Conservation (phyloP, 2,888 invertebrate species). For the Callyntrura sp. region DNA sequence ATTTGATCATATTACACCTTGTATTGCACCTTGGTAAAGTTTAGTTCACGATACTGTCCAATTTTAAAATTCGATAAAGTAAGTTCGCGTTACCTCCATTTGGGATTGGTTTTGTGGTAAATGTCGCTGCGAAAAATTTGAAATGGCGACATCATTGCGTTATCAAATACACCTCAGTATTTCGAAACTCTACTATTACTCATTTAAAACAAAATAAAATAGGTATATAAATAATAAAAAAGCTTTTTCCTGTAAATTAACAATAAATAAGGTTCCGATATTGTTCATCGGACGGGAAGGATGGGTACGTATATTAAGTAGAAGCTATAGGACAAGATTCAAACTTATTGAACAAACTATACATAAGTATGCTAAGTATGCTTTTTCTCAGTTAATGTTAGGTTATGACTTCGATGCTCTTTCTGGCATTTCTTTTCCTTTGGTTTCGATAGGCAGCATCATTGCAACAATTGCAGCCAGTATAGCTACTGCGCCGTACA, state of each 20-base stretch:
- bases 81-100: too few relatives aligned
- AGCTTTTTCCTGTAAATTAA: not conserved
- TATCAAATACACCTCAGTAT: too few relatives aligned
- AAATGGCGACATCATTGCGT: too few relatives aligned
- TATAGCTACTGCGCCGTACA: conserved; percentile 92
- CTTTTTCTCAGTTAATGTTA: conserved; percentile 13
- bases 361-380: not conserved
- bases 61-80: too few relatives aligned
- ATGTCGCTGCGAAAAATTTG: too few relatives aligned
- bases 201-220: too few relatives aligned
- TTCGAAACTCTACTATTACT: too few relatives aligned
- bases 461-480: conserved; percentile 91
- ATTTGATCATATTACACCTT: too few relatives aligned
- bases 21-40: too few relatives aligned
- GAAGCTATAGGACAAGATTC: not conserved
- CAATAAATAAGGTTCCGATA: conserved; percentile 45
- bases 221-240: conserved; percentile 4
- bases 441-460: conserved; percentile 94
- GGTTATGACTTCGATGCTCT: conserved; percentile 75
- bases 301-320: conserved; percentile 2
- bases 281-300: conserved; percentile 39
- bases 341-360: not conserved
- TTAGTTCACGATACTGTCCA: too few relatives aligned
- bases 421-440: conserved; percentile 88
- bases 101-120: too few relatives aligned